Base-by-base conservation (phyloP, 1,140 invertebrate genomes). In the Galendromus occidentalis region DNA sequence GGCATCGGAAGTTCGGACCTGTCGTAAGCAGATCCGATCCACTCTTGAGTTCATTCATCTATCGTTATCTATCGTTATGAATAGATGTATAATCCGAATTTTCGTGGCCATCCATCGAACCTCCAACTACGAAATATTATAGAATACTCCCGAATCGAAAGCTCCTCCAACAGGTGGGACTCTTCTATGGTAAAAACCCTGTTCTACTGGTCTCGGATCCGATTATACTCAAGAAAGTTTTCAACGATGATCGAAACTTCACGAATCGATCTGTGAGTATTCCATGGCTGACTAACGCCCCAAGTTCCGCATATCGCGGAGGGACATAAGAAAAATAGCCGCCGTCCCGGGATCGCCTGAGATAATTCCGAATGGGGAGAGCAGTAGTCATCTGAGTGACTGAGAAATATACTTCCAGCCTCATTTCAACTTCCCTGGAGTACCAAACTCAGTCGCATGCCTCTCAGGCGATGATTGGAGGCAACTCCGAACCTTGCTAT, bases 171-270 rank as follows among this genome's bases (percentile, higher is more conserved):
- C 14, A 59, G 22, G 51, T 59, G 2, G 51, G 51, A 4, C 33
- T 17, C 51, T 77, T 71, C 64, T 44, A 70, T 22, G 76, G 76
- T 1, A 64, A 66, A 22, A 71, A 69, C 47, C 75, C 74, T 2
- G 70, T 65, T 39, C 63, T 77, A 7, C 70, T 77, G 2, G 70
- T 77, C 7, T 63, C 67, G 1, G 75, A 77, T 65, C 65, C 71
- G 14, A 72, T 76, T 20, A 17, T 75, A 28, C 64, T 76, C 28
- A 73, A 74, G 29, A 69, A 73, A 17, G 71, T 77, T 39, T 69
- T 75, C 17, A 73, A 76, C 20, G 74, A 72, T 65, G 73, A 75
- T 55, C 55, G 71, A 33, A 70, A 73, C 7, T 77, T 75, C 66
- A 68, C 67, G 2, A 72, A 76, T 64, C 69, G 74, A 7, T 71